Evolutionary conservation across 2,113 vertebrate species (phyloP).

Genomic region (Recurvirostra avosetta): DNA sequence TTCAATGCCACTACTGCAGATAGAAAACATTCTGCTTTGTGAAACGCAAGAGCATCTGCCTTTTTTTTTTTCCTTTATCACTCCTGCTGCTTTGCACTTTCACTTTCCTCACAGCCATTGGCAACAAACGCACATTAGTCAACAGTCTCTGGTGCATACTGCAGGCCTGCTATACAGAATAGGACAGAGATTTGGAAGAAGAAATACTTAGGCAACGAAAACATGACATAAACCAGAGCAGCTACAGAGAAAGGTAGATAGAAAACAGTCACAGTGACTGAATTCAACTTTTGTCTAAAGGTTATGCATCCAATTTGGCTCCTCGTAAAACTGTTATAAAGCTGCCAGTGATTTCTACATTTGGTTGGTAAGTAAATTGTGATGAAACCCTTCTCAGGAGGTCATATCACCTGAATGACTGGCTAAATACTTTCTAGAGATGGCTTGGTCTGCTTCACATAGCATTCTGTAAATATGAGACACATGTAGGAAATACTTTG

Average conservation of each 20-base stretch:
- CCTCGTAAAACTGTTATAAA: background rate
- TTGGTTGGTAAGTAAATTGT: background rate
- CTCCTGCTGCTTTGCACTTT: background rate
- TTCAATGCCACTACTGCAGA: background rate
- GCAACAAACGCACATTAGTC: background rate
- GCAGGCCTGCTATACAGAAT: background rate
- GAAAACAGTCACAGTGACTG: background rate
- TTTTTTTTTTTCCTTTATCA: background rate
- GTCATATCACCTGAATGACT: background rate
- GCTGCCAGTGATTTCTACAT: background rate
- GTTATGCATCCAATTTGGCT: background rate
- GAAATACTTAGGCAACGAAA: background rate
- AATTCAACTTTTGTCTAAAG: background rate
- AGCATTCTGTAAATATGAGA: background rate
- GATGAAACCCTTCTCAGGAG: background rate
- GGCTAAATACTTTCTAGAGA: background rate
- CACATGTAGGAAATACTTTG: background rate
- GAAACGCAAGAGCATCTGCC: background rate
- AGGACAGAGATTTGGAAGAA: background rate
- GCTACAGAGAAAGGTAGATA: background rate
- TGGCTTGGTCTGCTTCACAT: background rate
- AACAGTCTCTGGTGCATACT: background rate
- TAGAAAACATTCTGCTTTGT: background rate
- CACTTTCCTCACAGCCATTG: background rate
- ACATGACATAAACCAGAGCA: slow-evolving; percentile 9